Percentiles rank a stretch among this genome's conserved stretches.
Conservation (phyloP, 1,140 invertebrate genomes). For the Patella vulgata region DNA sequence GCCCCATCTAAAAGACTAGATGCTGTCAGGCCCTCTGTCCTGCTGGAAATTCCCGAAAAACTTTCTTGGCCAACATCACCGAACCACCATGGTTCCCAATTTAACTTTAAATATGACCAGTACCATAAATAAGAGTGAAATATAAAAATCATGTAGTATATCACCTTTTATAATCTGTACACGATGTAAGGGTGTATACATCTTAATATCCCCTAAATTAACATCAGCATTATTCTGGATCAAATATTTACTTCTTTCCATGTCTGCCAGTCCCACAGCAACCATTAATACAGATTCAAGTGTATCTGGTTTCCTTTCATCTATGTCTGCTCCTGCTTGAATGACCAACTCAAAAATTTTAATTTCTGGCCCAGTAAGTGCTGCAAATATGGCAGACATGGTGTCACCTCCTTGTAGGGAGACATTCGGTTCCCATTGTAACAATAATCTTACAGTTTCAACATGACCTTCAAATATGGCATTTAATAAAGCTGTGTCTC, state of each 20-base stretch:
- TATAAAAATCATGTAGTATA: too few relatives aligned
- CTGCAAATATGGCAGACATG: constrained; percentile 4
- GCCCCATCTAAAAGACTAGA: too few relatives aligned
- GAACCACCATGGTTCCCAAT: too few relatives aligned
- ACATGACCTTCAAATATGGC: constrained; percentile 6
- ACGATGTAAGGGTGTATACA: constrained; percentile 8
- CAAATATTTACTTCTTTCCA: constrained; percentile 1
- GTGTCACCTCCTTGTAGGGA: background rate
- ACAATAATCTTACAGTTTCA: background rate
- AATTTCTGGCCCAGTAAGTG: background rate
- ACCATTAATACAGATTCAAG: constrained; percentile 14
- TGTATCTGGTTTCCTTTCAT: background rate
- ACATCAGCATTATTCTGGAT: constrained; percentile 13
- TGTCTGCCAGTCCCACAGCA: constrained; percentile 3
- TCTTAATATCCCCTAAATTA: constrained; percentile 7
- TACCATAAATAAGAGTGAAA: too few relatives aligned
- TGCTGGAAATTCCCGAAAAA: too few relatives aligned
- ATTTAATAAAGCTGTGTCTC: background rate
- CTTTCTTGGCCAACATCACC: too few relatives aligned
- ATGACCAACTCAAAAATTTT: constrained; percentile 9
- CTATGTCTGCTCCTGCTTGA: constrained; percentile 5
- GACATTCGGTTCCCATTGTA: background rate
- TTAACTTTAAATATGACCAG: too few relatives aligned
- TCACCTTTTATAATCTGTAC: constrained; percentile 14
- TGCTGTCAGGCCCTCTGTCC: too few relatives aligned